A percentile compares a stretch with the other conserved stretches of the same genome.
Conservation (phyloP, 2,113 vertebrate species). For the Henicopernis longicauda region DNA sequence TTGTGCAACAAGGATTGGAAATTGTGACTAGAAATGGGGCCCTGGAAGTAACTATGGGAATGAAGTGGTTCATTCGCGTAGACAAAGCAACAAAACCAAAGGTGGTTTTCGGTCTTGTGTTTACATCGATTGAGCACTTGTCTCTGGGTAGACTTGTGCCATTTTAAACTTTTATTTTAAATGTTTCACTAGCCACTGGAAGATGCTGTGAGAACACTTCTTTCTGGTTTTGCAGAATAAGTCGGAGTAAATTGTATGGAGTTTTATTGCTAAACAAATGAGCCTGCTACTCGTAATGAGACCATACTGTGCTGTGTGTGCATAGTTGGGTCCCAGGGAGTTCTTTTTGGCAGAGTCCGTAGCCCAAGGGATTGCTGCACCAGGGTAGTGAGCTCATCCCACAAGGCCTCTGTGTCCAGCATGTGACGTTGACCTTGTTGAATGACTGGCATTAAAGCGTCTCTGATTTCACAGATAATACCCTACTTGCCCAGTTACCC, state of each 20-base stretch:
- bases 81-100: background rate
- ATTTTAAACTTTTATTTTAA: background rate
- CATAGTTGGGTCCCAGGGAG: background rate
- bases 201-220: background rate
- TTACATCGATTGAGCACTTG: background rate
- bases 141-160: background rate
- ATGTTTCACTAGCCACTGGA: background rate
- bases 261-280: background rate
- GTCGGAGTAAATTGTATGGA: background rate
- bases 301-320: background rate
- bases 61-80: background rate
- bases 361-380: background rate
- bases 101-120: background rate
- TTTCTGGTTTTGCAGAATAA: background rate
- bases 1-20: background rate
- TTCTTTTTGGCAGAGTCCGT: background rate
- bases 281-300: background rate
- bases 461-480: background rate
- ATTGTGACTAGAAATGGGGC: background rate
- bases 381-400: background rate
- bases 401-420: background rate
- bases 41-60: background rate
- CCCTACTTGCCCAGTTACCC: background rate
- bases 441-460: background rate
- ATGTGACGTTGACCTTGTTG: background rate